Evolutionary conservation across 2,797 vertebrate species (phyloP).

Genomic region (Sorex maritimensis): DNA sequence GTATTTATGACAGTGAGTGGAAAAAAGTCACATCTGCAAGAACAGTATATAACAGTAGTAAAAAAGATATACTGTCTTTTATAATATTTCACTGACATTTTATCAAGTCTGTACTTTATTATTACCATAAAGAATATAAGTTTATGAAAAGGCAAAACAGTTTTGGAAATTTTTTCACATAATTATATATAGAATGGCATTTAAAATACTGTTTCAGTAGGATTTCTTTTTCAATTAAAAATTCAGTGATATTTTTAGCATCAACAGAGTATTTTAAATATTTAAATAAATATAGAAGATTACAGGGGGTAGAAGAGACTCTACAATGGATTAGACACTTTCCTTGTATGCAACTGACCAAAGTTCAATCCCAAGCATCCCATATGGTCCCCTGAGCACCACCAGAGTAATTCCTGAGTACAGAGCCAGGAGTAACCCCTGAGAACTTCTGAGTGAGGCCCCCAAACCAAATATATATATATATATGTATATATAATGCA

Average conservation of each 20-base stretch:
- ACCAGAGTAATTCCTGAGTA: too few relatives aligned
- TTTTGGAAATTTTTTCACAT: neutral
- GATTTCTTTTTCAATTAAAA: constrained; percentile 33
- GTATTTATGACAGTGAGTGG: constrained; percentile 49
- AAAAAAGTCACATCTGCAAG: constrained; percentile 43
- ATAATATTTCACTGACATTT: constrained; percentile 45
- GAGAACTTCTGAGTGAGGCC: too few relatives aligned
- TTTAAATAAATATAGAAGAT: neutral
- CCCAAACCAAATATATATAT: too few relatives aligned
- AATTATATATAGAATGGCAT: neutral
- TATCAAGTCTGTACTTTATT: neutral
- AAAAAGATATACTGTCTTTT: neutral
- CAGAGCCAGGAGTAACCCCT: too few relatives aligned
- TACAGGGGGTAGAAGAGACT: neutral
- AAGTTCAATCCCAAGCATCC: too few relatives aligned
- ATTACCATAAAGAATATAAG: neutral
- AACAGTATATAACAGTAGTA: neutral
- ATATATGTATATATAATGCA: too few relatives aligned
- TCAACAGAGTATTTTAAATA: neutral
- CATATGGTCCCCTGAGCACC: too few relatives aligned
- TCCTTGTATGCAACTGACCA: too few relatives aligned
- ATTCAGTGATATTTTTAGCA: constrained; percentile 17
- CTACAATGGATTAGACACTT: too few relatives aligned
- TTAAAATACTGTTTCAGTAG: constrained; percentile 10
- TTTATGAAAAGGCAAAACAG: constrained; percentile 7